These are phyloP conservation scores for Aproaerema taeniolella DNA, from an alignment of 2,888 invertebrate genomes.

Conservation along the genomic window DNA sequence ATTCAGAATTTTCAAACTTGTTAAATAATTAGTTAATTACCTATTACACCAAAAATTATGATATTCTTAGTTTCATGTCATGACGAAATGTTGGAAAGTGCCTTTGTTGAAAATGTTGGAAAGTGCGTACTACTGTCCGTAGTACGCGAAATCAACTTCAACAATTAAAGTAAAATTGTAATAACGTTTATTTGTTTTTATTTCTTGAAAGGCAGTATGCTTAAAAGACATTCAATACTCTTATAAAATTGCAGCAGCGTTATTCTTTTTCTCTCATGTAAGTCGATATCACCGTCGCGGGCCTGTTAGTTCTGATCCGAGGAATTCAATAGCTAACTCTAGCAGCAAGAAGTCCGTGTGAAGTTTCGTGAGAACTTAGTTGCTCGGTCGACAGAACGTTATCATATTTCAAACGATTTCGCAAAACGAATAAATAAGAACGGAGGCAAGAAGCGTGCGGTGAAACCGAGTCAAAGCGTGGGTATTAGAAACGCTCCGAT, in stretches of 20 bases:
- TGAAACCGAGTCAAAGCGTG: conserved; percentile 75
- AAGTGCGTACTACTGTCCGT: no score
- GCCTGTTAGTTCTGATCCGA: conserved; percentile 44
- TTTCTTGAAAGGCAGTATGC: no score
- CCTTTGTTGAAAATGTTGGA: no score
- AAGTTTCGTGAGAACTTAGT: conserved; percentile 66
- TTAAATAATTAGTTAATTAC: no score
- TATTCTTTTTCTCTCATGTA: conserved; percentile 40
- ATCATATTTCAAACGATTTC: conserved; percentile 76
- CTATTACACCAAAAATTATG: no score
- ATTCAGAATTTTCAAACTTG: no score
- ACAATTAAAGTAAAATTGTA: no score
- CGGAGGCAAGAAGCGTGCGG: conserved; percentile 74
- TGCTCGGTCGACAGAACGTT: conserved; percentile 62
- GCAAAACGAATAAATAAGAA: conserved; percentile 75
- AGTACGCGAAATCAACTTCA: no score
- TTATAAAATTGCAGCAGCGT: conserved; percentile 9
- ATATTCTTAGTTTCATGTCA: no score
- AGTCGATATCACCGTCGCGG: conserved; percentile 38
- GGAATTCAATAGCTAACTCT: conserved; percentile 64
- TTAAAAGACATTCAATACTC: conserved; percentile 1
- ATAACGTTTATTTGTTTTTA: no score
- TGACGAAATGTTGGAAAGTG: no score
- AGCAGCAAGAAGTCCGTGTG: conserved; percentile 60
- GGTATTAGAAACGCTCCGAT: conserved; percentile 77